Evolutionary conservation across 2,113 vertebrate species (phyloP).

Genomic region (Otis tarda): DNA sequence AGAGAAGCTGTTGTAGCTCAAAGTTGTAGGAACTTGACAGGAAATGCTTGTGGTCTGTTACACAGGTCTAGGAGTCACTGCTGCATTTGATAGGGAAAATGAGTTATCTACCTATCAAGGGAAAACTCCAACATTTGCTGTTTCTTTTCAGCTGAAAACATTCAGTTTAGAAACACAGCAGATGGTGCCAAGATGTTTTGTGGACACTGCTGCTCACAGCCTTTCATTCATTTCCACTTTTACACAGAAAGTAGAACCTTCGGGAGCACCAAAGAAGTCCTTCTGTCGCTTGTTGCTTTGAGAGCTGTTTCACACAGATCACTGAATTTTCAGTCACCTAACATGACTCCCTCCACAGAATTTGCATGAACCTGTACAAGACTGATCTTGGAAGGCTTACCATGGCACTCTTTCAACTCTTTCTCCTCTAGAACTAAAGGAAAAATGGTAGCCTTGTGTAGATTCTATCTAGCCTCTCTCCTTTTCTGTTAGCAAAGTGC

Average conservation of each 20-base stretch:
- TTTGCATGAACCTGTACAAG: not conserved
- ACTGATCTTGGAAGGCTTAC: not conserved
- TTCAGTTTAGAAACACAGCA: not conserved
- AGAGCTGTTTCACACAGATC: not conserved
- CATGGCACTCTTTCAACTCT: not conserved
- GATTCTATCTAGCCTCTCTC: not conserved
- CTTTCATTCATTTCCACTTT: not conserved
- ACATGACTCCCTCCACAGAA: not conserved
- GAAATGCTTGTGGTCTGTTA: not conserved
- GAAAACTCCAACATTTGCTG: not conserved
- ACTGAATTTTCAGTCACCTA: not conserved
- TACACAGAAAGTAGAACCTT: not conserved
- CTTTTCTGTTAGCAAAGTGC: not conserved
- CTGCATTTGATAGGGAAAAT: not conserved
- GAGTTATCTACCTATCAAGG: not conserved
- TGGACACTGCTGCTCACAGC: not conserved
- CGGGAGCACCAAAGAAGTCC: not conserved
- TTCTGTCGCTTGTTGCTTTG: not conserved
- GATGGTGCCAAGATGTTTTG: not conserved
- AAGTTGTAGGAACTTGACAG: not conserved
- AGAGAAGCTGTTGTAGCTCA: not conserved
- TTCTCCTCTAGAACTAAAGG: not conserved
- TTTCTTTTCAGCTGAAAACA: not conserved
- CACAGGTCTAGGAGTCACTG: not conserved
- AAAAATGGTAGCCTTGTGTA: not conserved